Base-by-base conservation (phyloP, 2,113 vertebrate genomes). In the Tamias sibiricus region DNA sequence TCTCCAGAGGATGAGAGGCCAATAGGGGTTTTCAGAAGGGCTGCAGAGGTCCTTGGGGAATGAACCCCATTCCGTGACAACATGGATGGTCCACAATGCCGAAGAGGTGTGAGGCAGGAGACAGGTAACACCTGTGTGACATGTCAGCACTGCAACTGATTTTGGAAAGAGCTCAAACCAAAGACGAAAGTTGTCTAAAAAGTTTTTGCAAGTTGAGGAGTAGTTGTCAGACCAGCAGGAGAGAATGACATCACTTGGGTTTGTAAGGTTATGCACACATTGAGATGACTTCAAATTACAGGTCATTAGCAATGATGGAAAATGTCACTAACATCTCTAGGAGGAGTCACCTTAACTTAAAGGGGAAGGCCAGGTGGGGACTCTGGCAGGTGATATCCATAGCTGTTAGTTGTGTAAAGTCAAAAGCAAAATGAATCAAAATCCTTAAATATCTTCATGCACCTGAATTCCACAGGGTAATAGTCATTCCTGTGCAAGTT, bases 351-450 rank as follows among this genome's bases (percentile, higher is more conserved):
- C 20, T 32, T 62, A 62, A 62, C 8, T 90, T 82, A 74, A 66
- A 90, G 44, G 8, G 16, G 16, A 4, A 35, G n/a, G 40, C 17
- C 5, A 8, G 20, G 9, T 19, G 5, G 28, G 30, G 30, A 37
- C 30, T 9, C 32, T 69, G 13, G 30, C 52, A 9, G 20, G 40
- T 40, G 59, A 74, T 19, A 49, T n/a, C n/a, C 4, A 22, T 0
- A 83, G 20, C 20, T 9, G 1, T 42, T 52, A 20, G 28, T 16
- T 1, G 2, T 54, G 3, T 8, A 72, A 75, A 75, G 68, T 22
- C 62, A 80, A 84, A 47, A 89, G 35, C 47, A 90, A 95, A 87
- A 79, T 49, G 9, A 92, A 64, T 42, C 26, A 64, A 92, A 90
- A 79, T 74, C 68, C 62, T 71, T 64, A 69, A 74, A 68, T 10